These are phyloP conservation scores for Epizoanthus illoricatus DNA, from an alignment of 92 coral and sea anemone genomes.

Conservation along the genomic window DNA sequence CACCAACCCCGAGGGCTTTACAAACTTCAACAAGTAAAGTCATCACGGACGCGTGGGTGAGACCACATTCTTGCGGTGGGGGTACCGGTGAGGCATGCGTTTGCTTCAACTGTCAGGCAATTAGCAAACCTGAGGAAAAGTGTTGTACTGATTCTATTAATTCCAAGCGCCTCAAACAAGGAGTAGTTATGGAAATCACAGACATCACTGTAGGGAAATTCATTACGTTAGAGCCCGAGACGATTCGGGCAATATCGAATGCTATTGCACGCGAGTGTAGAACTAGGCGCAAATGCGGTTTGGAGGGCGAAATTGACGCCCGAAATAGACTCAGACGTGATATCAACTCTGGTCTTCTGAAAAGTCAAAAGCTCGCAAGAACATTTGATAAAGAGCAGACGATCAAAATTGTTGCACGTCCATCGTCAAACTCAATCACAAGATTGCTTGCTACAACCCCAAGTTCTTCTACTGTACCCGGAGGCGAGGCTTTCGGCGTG, in stretches of 20 bases:
- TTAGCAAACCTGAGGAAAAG: slow-evolving; percentile 32
- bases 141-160: slow-evolving; percentile 63
- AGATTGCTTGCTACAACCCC: slow-evolving; percentile 1
- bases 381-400: background rate
- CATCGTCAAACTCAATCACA: slow-evolving; percentile 17
- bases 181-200: slow-evolving; percentile 26
- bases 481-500: slow-evolving; percentile 29
- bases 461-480: background rate
- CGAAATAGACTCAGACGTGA: slow-evolving; percentile 12
- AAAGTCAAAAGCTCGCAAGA: slow-evolving; percentile 19
- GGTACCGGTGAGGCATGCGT: slow-evolving; percentile 46
- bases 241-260: slow-evolving; percentile 9
- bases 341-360: background rate
- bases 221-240: background rate
- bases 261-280: slow-evolving; percentile 26
- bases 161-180: slow-evolving; percentile 23
- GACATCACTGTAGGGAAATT: slow-evolving; percentile 9
- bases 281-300: slow-evolving; percentile 1
- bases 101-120: slow-evolving; percentile 73
- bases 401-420: slow-evolving; percentile 20
- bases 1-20: slow-evolving; percentile 17
- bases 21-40: slow-evolving; percentile 6
- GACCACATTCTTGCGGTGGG: slow-evolving; percentile 37
- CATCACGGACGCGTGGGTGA: slow-evolving; percentile 2
- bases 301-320: background rate